Evolutionary conservation across 2,888 invertebrate species (phyloP).

Genomic region (Empis livida): DNA sequence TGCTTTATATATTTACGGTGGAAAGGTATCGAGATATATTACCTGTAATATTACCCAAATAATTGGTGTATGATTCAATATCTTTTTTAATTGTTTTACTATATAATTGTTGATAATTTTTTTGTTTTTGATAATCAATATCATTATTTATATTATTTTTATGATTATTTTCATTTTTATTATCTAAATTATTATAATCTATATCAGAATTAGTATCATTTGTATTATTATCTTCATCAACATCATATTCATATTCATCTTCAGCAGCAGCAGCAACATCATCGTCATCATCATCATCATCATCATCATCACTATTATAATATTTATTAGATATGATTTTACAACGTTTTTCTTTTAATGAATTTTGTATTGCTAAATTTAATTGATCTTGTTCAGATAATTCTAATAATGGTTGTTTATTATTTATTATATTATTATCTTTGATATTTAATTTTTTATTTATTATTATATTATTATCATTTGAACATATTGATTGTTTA

Average conservation of each 20-base stretch:
- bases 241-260: constrained; percentile 3
- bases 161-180: too few species aligned
- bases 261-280: constrained; percentile 12
- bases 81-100: neutral
- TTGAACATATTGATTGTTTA: too few species aligned
- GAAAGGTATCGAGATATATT: too few species aligned
- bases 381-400: constrained; percentile 33
- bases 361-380: constrained; percentile 32
- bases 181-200: too few species aligned
- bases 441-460: constrained; percentile 5
- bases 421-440: constrained; percentile 1
- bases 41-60: neutral
- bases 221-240: too few species aligned
- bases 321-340: constrained; percentile 4
- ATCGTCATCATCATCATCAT: constrained; percentile 8
- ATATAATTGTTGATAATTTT: neutral
- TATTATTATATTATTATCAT: neutral
- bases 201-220: too few species aligned
- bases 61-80: neutral
- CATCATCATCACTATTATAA: constrained; percentile 3
- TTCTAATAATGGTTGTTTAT: constrained; percentile 17
- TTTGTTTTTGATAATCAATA: neutral
- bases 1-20: too few species aligned
- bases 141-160: neutral
- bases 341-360: constrained; percentile 26